Base-by-base conservation (phyloP, 2,888 invertebrate species). In the Synanthedon vespiformis region DNA sequence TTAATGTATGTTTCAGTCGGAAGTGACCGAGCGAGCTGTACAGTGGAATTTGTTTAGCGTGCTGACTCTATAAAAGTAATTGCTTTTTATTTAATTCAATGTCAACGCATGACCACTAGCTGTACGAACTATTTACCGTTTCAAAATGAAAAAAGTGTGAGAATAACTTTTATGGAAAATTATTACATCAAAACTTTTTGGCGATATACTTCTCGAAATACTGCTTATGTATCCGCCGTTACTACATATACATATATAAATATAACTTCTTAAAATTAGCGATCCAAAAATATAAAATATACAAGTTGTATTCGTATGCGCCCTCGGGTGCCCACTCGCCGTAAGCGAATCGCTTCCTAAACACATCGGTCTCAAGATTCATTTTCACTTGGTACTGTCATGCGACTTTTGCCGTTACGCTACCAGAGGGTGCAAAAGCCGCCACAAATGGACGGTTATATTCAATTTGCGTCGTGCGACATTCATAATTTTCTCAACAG, bases 261-360 rank as follows among this genome's bases (percentile, higher is more conserved):
- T 87, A 86, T 86, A 87, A 85, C 84, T 82, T 87, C 87, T 86
- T 87, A 87, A 87, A 86, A 85, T 85, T 86, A 87, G 87, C 86
- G 78, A 86, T 87, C 87, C 87, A 87, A 87, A 87, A 87, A 87
- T 87, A 87, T 84, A 84, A 87, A 87, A 85, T 87, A 86, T 87
- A 84, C 86, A 81, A 79, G 79, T 80, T 79, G 81, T 81, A 75
- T 80, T 77, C 77, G 77, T 75, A 52, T 50, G 80, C 83, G 79
- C 84, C 85, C 80, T 75, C 79, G 71, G 80, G 77, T 77, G 75
- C 70, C 68, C 65, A 65, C 68, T 64, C 68, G 65, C 61, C 67
- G 62, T 77, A 68, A 75, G 76, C 72, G 74, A 71, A 66, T 62
- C 67, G 59, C 71, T 66, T 60, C 63, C 57, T 60, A 50, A 40